A percentile compares a stretch with the other conserved stretches of the same genome.
Evolutionary conservation across 2,888 invertebrate genomes (phyloP).

Genomic region (Drosophila mercatorum): DNA sequence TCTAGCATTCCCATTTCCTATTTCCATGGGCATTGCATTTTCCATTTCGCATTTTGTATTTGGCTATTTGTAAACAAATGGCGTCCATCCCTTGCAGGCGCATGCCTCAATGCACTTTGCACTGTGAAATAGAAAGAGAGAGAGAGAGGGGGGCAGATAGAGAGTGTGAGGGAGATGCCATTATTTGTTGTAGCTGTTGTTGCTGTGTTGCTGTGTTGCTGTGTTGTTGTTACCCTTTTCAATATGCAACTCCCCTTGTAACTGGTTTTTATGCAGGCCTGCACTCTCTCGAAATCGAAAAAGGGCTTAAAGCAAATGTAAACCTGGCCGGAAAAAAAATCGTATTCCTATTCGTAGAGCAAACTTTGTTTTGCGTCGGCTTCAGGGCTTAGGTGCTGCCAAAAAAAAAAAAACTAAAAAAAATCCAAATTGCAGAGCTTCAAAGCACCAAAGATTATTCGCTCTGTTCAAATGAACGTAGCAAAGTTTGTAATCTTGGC

Average conservation of each 20-base stretch:
- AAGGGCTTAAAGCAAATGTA: slow-evolving; percentile 68
- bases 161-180: slow-evolving; percentile 31
- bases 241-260: slow-evolving; percentile 51
- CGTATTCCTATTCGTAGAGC: slow-evolving; percentile 53
- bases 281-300: slow-evolving; percentile 60
- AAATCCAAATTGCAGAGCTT: slow-evolving; percentile 30
- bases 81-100: slow-evolving; percentile 58
- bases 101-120: slow-evolving; percentile 74
- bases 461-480: slow-evolving; percentile 11
- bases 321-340: slow-evolving; percentile 32
- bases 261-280: slow-evolving; percentile 68
- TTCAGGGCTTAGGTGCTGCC: slow-evolving; percentile 56
- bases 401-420: slow-evolving; percentile 5
- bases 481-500: slow-evolving; percentile 8
- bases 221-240: slow-evolving; percentile 40
- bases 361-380: slow-evolving; percentile 60
- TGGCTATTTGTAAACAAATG: slow-evolving; percentile 53
- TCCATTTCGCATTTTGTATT: slow-evolving; percentile 44
- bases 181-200: slow-evolving; percentile 50
- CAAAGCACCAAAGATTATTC: slow-evolving; percentile 25
- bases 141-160: not conserved
- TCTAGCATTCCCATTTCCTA: slow-evolving; percentile 5
- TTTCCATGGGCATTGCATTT: slow-evolving; percentile 8
- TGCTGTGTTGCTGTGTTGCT: slow-evolving; percentile 14
- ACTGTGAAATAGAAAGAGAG: slow-evolving; percentile 50